phyloP scores from a whole-genome alignment of 1,140 invertebrate genomes.

The Melipona quadrifasciata region DNA sequence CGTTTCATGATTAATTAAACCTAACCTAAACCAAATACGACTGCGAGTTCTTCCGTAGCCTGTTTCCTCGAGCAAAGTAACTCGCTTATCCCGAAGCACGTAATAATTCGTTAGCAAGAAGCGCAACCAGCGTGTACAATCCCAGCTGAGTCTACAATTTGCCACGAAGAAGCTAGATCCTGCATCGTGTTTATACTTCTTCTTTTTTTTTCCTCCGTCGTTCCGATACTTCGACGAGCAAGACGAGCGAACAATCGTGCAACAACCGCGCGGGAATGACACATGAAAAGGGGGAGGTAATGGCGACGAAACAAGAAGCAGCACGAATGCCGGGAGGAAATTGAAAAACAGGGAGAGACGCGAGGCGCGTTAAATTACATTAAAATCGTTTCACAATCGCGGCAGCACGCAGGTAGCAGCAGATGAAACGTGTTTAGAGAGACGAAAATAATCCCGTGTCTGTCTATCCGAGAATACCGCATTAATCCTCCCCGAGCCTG shows the following conservation, averaged over 20 bases:
- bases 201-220: neutral
- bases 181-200: neutral
- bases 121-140: neutral
- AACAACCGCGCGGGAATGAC: neutral
- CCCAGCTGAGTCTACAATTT: neutral
- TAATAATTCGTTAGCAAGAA: neutral
- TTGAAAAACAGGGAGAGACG: neutral
- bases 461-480: neutral
- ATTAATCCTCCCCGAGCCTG: slow-evolving; percentile 12
- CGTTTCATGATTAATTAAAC: too few relatives aligned
- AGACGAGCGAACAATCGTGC: slow-evolving; percentile 23
- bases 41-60: too few relatives aligned
- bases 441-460: slow-evolving; percentile 6
- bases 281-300: neutral
- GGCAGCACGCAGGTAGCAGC: neutral
- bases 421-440: neutral
- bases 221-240: neutral
- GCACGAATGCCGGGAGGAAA: neutral
- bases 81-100: neutral
- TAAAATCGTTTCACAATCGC: neutral
- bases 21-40: too few relatives aligned
- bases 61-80: too few relatives aligned
- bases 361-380: neutral
- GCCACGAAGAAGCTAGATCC: neutral
- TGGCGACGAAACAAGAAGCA: neutral